phyloP scores from a whole-genome alignment of 2,113 vertebrate species.

The Crotalus tigris region DNA sequence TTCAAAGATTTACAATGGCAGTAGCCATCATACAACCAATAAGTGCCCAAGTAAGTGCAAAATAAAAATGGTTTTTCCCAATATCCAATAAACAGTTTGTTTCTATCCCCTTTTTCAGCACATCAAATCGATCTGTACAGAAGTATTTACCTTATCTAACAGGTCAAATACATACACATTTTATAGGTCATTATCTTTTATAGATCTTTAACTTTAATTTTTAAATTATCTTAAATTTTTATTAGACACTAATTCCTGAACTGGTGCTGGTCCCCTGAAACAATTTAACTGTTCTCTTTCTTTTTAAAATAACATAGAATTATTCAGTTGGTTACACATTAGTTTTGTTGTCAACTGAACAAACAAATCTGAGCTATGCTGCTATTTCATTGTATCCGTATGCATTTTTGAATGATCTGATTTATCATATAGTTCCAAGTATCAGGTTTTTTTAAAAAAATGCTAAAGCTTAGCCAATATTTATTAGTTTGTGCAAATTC shows the following conservation, averaged over 20 bases:
- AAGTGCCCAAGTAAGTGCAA: not conserved
- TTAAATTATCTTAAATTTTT: slow-evolving; percentile 48
- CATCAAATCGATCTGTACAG: not conserved
- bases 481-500: not conserved
- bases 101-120: not conserved
- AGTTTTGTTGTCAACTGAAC: not conserved
- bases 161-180: slow-evolving; percentile 28
- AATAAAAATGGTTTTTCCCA: not conserved
- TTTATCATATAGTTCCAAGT: not conserved
- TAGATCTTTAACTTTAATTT: not conserved
- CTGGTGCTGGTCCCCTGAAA: slow-evolving; percentile 12
- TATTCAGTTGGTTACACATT: not conserved
- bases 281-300: slow-evolving; percentile 3
- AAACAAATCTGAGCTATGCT: not conserved
- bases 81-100: not conserved
- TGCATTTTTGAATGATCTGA: not conserved
- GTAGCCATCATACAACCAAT: not conserved
- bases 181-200: not conserved
- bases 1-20: not conserved
- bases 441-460: not conserved
- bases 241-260: slow-evolving; percentile 54
- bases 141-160: slow-evolving; percentile 29
- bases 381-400: not conserved
- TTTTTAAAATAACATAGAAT: not conserved
- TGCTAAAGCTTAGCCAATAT: not conserved